Conservation (phyloP, 2,888 invertebrate species). For the Hydrotaea diabolus region DNA sequence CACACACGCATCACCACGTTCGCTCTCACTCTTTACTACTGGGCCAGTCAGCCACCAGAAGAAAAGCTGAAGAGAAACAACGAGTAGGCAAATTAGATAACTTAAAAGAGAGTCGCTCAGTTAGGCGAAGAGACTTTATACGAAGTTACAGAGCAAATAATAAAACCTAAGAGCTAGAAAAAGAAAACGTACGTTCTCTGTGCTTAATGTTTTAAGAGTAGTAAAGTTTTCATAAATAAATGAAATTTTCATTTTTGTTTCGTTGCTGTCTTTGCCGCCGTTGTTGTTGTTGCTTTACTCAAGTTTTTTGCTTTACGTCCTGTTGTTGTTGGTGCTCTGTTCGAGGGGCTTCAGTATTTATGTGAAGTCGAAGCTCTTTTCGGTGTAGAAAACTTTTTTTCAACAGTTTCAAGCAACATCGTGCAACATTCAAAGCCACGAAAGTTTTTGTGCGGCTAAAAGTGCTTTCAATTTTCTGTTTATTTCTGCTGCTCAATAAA, state of each 20-base stretch:
- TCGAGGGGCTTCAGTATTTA: constrained; percentile 57
- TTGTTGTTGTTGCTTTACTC: constrained; percentile 40
- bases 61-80: not conserved
- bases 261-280: constrained; percentile 30
- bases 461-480: constrained; percentile 64
- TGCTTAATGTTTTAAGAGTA: constrained; percentile 31
- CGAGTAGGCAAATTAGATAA: not conserved
- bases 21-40: not conserved
- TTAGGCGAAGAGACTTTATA: not conserved
- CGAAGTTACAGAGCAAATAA: not conserved
- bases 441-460: constrained; percentile 66
- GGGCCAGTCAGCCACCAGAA: no score
- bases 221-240: constrained; percentile 6
- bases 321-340: constrained; percentile 50
- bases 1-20: not conserved
- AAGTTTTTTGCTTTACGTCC: constrained; percentile 33
- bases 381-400: constrained; percentile 66
- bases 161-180: not conserved
- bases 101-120: not conserved
- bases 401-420: constrained; percentile 62
- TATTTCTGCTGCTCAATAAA: constrained; percentile 40
- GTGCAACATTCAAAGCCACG: constrained; percentile 65
- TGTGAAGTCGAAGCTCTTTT: constrained; percentile 67
- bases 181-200: not conserved
- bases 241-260: constrained; percentile 47